Conservation (phyloP, 1,140 invertebrate genomes). For the Drosophila dunni region DNA sequence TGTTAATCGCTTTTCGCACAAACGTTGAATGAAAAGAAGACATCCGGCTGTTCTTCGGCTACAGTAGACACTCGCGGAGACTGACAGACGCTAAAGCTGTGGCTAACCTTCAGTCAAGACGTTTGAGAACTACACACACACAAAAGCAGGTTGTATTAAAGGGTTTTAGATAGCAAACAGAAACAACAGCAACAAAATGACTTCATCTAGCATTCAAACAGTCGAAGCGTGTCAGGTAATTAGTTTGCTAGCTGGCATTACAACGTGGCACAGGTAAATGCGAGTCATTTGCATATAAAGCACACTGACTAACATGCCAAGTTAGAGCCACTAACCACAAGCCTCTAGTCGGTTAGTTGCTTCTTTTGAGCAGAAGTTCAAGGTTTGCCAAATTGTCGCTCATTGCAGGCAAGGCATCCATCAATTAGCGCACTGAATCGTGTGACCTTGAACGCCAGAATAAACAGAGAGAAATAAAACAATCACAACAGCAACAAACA, state of each 20-base stretch:
- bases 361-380: constrained; percentile 60
- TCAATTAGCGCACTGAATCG: constrained; percentile 59
- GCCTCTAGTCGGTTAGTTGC: constrained; percentile 11
- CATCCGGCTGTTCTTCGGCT: constrained; percentile 64
- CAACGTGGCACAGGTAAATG: constrained; percentile 45
- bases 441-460: constrained; percentile 65
- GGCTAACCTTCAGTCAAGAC: constrained; percentile 52
- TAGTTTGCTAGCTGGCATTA: constrained; percentile 62
- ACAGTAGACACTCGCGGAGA: constrained; percentile 23
- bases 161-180: constrained; percentile 48
- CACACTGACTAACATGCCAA: constrained; percentile 29
- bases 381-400: constrained; percentile 75
- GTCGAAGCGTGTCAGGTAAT: constrained; percentile 79
- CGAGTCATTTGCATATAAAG: constrained; percentile 71
- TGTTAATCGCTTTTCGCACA: constrained; percentile 67
- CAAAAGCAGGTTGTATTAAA: constrained; percentile 41
- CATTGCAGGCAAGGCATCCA: constrained; percentile 71
- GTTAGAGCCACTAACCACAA: constrained; percentile 29
- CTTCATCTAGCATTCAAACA: constrained; percentile 63
- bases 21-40: constrained; percentile 47
- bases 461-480: constrained; percentile 29
- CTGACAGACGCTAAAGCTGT: constrained; percentile 29
- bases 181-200: constrained; percentile 40
- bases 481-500: constrained; percentile 30
- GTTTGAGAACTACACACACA: constrained; percentile 55